These are phyloP conservation scores for Gallinago nigripennis DNA, from an alignment of 2,797 vertebrate species.

Conservation along the genomic window DNA sequence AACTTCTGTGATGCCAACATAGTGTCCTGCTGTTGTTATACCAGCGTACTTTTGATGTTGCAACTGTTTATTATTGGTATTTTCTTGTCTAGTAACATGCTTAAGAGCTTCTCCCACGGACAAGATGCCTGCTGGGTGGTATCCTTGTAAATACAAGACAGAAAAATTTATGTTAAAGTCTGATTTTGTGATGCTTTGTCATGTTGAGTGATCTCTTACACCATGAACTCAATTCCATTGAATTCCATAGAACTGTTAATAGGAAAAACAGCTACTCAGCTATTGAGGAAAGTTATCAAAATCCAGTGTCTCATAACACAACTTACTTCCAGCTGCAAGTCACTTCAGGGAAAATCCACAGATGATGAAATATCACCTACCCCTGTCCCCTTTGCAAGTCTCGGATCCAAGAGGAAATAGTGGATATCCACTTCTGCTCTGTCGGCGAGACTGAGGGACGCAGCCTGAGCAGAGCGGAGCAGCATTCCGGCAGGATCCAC, in stretches of 20 bases:
- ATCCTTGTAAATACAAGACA: neutral
- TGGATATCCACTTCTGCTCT: neutral
- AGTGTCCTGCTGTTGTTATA: neutral
- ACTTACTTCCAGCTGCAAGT: neutral
- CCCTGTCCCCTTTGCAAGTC: neutral
- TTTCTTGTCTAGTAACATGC: neutral
- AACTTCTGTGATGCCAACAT: neutral
- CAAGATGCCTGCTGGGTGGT: neutral
- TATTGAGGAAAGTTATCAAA: neutral
- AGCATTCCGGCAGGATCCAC: fast-evolving
- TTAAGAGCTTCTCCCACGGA: neutral
- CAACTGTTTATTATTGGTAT: neutral
- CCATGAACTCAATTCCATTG: neutral
- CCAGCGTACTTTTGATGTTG: neutral
- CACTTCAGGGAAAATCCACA: neutral
- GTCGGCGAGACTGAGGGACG: fast-evolving
- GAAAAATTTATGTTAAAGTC: neutral
- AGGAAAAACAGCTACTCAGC: neutral
- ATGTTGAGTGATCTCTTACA: neutral
- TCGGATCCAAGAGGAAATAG: neutral
- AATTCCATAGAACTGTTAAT: neutral
- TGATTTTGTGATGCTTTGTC: neutral
- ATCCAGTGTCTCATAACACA: neutral
- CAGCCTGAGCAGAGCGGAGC: neutral
- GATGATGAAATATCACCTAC: neutral